Base-by-base conservation (phyloP, 2,113 vertebrate genomes). In the Deroptyus accipitrinus region DNA sequence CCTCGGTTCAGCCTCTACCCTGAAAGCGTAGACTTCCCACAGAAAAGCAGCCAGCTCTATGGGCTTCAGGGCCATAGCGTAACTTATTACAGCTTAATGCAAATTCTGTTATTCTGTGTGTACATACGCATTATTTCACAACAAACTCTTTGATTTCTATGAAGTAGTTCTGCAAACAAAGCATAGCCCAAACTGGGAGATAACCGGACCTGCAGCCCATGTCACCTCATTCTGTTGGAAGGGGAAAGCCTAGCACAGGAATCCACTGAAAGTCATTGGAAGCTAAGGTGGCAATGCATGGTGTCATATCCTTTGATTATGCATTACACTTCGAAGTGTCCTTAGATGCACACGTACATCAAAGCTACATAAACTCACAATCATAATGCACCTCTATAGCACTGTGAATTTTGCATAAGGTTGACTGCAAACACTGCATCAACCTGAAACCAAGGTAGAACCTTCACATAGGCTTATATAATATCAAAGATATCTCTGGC, bases 251-350 rank as follows among this genome's bases (percentile, higher is more conserved):
- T 3, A 11, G 46, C 46, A 23, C 37, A 31, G 10, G 54, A 74
- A 22, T 2, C 17, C 44, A 6, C 13, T 11, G 19, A 14, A 12
- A 80, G 61, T 8, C 3, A 0, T n/a, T n/a, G 37, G 66, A 82
- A 89, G 48, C 41, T 1, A 4, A 92, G 23, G 17, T 12, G n/a
- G 16, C 52, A 62, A 39, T 9, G 1, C 5, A 0, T 6, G 3
- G 5, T 1, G 0, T 22, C 9, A 0, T 2, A 24, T 37, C 55
- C 42, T 74, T 73, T 33, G 20, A 54, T 55, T 35, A 35, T 2
- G 6, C 9, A 0, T 22, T 12, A 39, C 15, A 8, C 28, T 66
- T 2, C 27, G 22, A 55, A 46, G 31, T 66, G 81, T 33, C 30
- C 4, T 52, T n/a, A 61, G 70, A 70, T 0, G 12, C 46, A 39